Evolutionary conservation across 2,113 vertebrate genomes (phyloP).

Genomic region (Laticauda colubrina): DNA sequence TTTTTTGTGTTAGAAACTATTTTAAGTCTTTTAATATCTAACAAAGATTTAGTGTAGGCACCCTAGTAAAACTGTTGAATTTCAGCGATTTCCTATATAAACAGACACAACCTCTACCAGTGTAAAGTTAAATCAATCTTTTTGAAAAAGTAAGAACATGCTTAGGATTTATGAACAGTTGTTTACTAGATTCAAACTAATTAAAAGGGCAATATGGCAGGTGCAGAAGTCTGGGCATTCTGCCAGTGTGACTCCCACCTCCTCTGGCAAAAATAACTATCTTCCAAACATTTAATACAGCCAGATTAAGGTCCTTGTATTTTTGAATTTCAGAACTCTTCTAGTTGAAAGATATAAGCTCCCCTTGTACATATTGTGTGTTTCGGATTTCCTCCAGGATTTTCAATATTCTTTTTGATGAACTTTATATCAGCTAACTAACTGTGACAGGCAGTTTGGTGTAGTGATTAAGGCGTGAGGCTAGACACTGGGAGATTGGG

Average conservation of each 20-base stretch:
- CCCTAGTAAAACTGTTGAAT: not conserved
- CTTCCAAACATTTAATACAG: not conserved
- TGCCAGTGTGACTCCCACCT: not conserved
- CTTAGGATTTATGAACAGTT: not conserved
- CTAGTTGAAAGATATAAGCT: not conserved
- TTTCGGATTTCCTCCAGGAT: not conserved
- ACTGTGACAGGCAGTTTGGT: not conserved
- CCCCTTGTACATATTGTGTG: not conserved
- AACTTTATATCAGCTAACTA: not conserved
- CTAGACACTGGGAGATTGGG: not conserved
- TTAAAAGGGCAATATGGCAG: not conserved
- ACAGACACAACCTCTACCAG: not conserved
- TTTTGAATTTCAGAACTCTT: not conserved
- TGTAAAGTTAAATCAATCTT: not conserved
- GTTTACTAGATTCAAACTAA: not conserved
- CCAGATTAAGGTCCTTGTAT: not conserved
- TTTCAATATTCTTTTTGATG: not conserved
- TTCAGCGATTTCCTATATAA: not conserved
- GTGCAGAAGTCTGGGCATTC: not conserved
- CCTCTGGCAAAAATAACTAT: not conserved
- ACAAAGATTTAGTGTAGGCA: not conserved
- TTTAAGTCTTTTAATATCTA: constrained; percentile 27
- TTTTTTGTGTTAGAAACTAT: constrained; percentile 9
- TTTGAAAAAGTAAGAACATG: not conserved
- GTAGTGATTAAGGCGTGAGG: not conserved